A percentile compares a stretch with the other conserved stretches of the same genome.
Evolutionary conservation across 2,113 vertebrate species (phyloP).

Genomic region (Pseudopipra pipra): DNA sequence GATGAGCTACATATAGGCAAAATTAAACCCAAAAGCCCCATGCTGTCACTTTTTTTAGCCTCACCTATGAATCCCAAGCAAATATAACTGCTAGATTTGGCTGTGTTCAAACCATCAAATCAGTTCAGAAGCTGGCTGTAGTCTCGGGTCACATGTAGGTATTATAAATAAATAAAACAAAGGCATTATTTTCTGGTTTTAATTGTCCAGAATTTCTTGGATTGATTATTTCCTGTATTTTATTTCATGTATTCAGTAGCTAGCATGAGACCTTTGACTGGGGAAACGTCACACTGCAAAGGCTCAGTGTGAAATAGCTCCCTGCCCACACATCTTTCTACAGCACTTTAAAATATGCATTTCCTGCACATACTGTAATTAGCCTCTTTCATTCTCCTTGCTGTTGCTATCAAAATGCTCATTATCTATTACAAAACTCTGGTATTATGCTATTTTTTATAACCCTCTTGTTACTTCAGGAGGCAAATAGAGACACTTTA

Average conservation of each 20-base stretch:
- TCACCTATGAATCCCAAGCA: neutral
- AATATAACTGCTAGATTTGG: neutral
- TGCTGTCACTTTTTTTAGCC: neutral
- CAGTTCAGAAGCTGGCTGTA: neutral
- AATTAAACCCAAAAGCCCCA: neutral
- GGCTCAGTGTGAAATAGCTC: conserved; percentile 31
- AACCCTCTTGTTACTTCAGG: neutral
- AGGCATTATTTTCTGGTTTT: neutral
- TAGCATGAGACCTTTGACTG: neutral
- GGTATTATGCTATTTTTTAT: neutral
- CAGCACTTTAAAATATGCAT: conserved; percentile 17
- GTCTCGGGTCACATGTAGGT: neutral
- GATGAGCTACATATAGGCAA: neutral
- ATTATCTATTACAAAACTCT: conserved; percentile 33
- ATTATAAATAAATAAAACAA: neutral
- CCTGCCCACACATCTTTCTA: conserved; percentile 44
- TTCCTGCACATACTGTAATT: conserved; percentile 45
- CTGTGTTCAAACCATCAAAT: neutral
- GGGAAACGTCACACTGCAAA: neutral
- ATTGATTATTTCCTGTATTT: conserved; percentile 10
- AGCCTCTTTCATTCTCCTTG: conserved; percentile 23
- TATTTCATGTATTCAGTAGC: neutral
- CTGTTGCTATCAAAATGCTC: neutral
- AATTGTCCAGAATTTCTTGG: neutral
- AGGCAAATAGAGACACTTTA: neutral